Evolutionary conservation across 2,888 invertebrate species (phyloP).

Genomic region (Hypomecis punctinalis): DNA sequence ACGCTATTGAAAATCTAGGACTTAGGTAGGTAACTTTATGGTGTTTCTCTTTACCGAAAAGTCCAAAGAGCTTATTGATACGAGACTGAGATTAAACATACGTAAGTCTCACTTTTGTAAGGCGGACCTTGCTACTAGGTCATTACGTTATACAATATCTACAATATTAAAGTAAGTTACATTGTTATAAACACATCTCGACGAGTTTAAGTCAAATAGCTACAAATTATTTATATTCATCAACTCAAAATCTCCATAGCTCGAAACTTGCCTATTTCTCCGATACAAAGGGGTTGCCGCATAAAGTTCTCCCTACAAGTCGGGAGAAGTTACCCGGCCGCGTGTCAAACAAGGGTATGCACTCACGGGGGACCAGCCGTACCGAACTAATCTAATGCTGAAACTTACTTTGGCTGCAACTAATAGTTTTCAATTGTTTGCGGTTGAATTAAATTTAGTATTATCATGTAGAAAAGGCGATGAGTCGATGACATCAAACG

Average conservation of each 20-base stretch:
- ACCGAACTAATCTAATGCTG: slow-evolving; percentile 72
- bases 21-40: too few relatives aligned
- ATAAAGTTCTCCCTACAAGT: slow-evolving; percentile 61
- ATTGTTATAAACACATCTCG: too few relatives aligned
- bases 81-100: too few relatives aligned
- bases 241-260: slow-evolving; percentile 40
- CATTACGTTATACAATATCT: too few relatives aligned
- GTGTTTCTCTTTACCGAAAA: too few relatives aligned
- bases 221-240: slow-evolving; percentile 17
- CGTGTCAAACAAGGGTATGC: slow-evolving; percentile 82
- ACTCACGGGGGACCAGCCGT: slow-evolving; percentile 66
- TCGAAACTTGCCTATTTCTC: slow-evolving; percentile 40
- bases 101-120: too few relatives aligned
- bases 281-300: slow-evolving; percentile 53
- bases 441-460: slow-evolving; percentile 53
- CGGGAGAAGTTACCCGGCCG: slow-evolving; percentile 74
- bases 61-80: too few relatives aligned
- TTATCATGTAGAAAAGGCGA: slow-evolving; percentile 8
- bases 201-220: neutral
- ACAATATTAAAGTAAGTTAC: too few relatives aligned
- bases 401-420: slow-evolving; percentile 36
- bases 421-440: slow-evolving; percentile 50
- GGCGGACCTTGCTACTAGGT: too few relatives aligned
- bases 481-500: neutral
- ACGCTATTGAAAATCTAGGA: too few relatives aligned